Evolutionary conservation across 2,888 invertebrate species (phyloP).

Genomic region (Matsumyia berberina): DNA sequence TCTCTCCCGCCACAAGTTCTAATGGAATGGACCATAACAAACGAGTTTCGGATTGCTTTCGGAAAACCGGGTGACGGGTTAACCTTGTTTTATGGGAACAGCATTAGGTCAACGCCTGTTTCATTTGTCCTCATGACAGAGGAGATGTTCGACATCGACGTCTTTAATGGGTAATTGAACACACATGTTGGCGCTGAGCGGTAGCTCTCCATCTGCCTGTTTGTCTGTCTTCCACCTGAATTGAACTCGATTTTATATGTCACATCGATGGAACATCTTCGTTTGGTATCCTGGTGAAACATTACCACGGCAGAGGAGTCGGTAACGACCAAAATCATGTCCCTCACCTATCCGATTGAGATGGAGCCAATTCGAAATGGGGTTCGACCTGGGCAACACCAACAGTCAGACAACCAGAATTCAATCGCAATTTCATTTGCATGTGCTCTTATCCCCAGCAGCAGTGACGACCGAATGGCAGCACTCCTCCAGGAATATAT

Average conservation of each 20-base stretch:
- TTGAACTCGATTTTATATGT: conserved; percentile 48
- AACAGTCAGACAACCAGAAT: conserved; percentile 53
- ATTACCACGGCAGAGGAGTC: conserved; percentile 5
- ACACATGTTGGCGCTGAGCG: conserved; percentile 44
- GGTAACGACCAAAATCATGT: conserved; percentile 26
- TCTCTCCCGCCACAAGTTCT: not conserved
- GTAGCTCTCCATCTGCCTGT: conserved; percentile 3
- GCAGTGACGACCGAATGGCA: conserved; percentile 35
- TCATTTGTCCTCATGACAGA: conserved; percentile 42
- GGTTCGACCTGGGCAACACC: conserved; percentile 13
- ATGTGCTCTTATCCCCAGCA: conserved; percentile 11
- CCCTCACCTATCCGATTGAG: conserved; percentile 28
- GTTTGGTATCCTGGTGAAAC: conserved; percentile 41
- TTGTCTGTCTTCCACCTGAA: conserved; percentile 30
- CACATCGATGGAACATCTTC: conserved; percentile 63
- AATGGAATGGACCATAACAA: not conserved
- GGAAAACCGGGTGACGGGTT: conserved; percentile 30
- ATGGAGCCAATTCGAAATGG: conserved; percentile 40
- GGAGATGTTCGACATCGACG: conserved; percentile 53
- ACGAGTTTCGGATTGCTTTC: conserved; percentile 12
- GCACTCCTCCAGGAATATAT: conserved; percentile 38
- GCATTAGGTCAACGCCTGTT: conserved; percentile 63
- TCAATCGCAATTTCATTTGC: conserved; percentile 61
- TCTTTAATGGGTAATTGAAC: conserved; percentile 71
- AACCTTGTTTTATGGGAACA: conserved; percentile 39